Evolutionary conservation across 2,888 invertebrate genomes (phyloP), one percentile per base, ranked within the genome.

Genomic region (Scaptomyza reducta): DNA sequence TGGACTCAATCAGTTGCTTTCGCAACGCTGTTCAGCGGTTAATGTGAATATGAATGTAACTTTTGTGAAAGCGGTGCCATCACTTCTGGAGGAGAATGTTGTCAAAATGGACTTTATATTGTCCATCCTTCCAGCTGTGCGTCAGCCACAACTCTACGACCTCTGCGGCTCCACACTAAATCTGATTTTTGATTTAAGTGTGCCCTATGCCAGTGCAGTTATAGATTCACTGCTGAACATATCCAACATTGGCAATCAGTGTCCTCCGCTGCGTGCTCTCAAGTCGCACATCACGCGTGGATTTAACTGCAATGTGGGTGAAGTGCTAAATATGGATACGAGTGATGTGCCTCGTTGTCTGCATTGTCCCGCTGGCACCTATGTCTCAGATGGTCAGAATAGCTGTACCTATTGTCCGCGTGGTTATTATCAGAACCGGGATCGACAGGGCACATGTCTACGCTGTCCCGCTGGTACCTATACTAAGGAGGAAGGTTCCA

Each of bases 361-460:
- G 70, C 97, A 99, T 89, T 99, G 99, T 90, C 99, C 99, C 7
- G 98, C 98, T 78, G 99, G 99, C 86, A 98, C 98, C 0, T 98
- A 95, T 88, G 97, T 98, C 42, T 96, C 95, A 18, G 96, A 96
- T 80, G 97, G 97, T 84, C 97, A 98, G 92, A 96, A 97, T 88
- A 94, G 95, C 63, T 99, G 99, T 91, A 96, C 96, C 1, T 95
- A 96, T 89, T 99, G 99, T 90, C 96, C 97, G 1, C 94, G 95
- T 82, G 99, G 99, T 14, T 97, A 95, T 90, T 99, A 98, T 92
- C 99, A 99, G 92, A 98, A 98, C 88, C 94, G 96, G 84, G 96
- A 97, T 68, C 94, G 97, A 44, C 97, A 98, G 93, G 97, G 97
- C 2, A 94, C 96, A 0, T 99, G 99, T 91, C 93, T 96, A 49